phyloP scores from a whole-genome alignment of 2,888 invertebrate species.

The Lissocephala sabroskyi region DNA sequence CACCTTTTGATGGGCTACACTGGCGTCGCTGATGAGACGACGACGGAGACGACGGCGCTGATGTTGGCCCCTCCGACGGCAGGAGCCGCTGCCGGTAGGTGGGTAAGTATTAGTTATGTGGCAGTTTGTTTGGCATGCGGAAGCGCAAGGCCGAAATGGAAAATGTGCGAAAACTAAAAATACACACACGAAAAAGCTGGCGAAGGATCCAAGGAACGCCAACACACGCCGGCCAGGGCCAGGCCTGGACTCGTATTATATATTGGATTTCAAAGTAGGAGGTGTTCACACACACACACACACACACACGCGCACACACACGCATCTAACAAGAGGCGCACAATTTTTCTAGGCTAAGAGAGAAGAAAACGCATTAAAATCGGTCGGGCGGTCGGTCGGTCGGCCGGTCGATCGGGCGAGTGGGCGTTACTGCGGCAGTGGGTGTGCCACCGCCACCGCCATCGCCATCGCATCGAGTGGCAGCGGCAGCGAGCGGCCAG shows the following conservation, averaged over 20 bases:
- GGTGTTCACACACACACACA: conserved; percentile 47
- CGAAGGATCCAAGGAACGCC: conserved; percentile 15
- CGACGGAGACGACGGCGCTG: too few species aligned
- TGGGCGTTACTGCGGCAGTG: conserved; percentile 22
- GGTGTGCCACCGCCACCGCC: conserved; percentile 19
- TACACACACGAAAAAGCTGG: neutral
- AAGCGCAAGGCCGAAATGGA: conserved; percentile 47
- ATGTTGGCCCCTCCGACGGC: too few species aligned
- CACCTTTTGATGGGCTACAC: too few species aligned
- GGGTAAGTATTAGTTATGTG: too few species aligned
- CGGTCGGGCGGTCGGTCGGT: conserved; percentile 42
- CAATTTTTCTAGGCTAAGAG: conserved; percentile 31
- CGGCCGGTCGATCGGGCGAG: neutral
- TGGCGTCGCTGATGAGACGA: too few species aligned
- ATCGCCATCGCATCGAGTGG: too few species aligned
- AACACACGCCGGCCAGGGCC: conserved; percentile 25
- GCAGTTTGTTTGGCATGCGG: conserved; percentile 47
- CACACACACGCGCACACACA: conserved; percentile 4
- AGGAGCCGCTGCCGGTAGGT: too few species aligned
- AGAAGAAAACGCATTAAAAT: conserved; percentile 63
- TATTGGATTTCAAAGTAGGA: conserved; percentile 68
- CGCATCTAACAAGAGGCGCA: conserved; percentile 35
- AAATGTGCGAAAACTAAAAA: conserved; percentile 47
- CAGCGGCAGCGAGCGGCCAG: neutral
- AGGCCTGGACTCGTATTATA: too few species aligned